Percentiles rank a stretch among this genome's conserved stretches.
These are phyloP conservation scores for Ceramica pisi DNA, from an alignment of 2,888 invertebrate species.

Conservation along the genomic window DNA sequence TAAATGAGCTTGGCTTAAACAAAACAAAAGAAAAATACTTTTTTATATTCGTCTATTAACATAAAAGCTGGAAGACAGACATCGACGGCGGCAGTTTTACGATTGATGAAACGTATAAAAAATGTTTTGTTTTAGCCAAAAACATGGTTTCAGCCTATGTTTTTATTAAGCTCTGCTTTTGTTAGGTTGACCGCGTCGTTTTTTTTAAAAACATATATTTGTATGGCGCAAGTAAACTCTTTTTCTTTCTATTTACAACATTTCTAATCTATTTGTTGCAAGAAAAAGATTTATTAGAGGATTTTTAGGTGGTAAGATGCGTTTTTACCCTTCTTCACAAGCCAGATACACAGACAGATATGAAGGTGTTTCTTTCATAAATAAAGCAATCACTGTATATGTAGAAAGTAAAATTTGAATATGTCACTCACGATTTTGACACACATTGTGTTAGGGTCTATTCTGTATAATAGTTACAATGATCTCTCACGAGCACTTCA, in stretches of 20 bases:
- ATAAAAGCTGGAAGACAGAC: conserved; percentile 47
- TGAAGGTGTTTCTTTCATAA: conserved; percentile 23
- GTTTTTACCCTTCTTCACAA: no score
- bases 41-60: conserved; percentile 38
- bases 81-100: conserved; percentile 42
- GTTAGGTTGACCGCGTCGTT: not conserved
- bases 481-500: conserved; percentile 35
- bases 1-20: conserved; percentile 23
- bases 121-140: conserved; percentile 27
- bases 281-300: no score
- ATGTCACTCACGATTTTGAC: conserved; percentile 64
- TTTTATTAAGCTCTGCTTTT: not conserved
- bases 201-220: not conserved
- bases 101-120: conserved; percentile 41
- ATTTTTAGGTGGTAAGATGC: no score
- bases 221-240: no score
- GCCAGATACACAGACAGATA: not conserved
- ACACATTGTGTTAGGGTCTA: conserved; percentile 41
- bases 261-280: no score
- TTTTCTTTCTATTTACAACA: no score
- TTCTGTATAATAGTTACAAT: conserved; percentile 38
- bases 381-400: conserved; percentile 48
- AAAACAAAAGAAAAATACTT: conserved; percentile 43
- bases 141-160: not conserved
- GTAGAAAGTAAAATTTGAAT: conserved; percentile 66